Evolutionary conservation across 2,113 vertebrate species (phyloP).

Genomic region (Antechinus flavipes): DNA sequence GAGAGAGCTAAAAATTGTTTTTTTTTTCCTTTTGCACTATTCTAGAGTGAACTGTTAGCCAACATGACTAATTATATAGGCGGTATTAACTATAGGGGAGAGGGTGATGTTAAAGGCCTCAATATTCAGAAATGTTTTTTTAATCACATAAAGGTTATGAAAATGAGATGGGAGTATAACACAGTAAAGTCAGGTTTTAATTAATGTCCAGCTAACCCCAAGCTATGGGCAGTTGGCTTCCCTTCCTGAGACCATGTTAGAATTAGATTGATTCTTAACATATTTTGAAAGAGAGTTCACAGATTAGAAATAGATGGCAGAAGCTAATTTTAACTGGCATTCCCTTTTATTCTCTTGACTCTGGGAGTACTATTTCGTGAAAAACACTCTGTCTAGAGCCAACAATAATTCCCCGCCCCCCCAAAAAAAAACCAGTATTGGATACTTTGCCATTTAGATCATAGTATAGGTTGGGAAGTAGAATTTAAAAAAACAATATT

Average conservation of each 20-base stretch:
- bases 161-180: constrained; percentile 61
- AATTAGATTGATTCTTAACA: constrained; percentile 46
- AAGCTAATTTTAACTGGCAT: background rate
- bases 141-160: constrained; percentile 54
- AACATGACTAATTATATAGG: background rate
- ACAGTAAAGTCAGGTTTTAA: constrained; percentile 61
- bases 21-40: background rate
- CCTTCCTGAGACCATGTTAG: constrained; percentile 72
- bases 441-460: background rate
- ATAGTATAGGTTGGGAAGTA: background rate
- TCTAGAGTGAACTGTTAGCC: constrained; percentile 20
- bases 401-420: background rate
- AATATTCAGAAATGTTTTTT: constrained; percentile 49
- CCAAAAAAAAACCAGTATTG: background rate
- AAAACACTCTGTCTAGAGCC: background rate
- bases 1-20: background rate
- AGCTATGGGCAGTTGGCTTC: constrained; percentile 55
- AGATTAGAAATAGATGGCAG: constrained; percentile 2
- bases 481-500: background rate
- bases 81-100: background rate
- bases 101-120: background rate
- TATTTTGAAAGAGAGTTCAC: constrained; percentile 45
- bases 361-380: background rate
- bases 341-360: background rate
- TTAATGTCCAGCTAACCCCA: background rate